Percentiles rank a stretch among this genome's conserved stretches.
Conservation (phyloP, 2,113 vertebrate genomes). For the Pituophis catenifer region DNA sequence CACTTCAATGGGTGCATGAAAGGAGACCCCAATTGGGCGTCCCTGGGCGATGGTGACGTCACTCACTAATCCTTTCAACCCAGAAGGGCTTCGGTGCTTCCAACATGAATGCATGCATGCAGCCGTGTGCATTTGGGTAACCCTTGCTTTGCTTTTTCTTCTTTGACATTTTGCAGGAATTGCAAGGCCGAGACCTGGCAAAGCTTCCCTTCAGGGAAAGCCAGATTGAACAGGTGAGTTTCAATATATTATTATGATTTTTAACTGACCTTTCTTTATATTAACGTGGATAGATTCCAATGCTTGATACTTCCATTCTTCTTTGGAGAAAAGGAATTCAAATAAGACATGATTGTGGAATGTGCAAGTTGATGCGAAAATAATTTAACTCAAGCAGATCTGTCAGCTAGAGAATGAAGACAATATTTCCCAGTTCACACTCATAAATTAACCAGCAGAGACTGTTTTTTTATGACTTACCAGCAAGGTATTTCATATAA, state of each 20-base stretch:
- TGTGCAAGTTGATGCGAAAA: not conserved
- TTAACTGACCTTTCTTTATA: not conserved
- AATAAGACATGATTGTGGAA: not conserved
- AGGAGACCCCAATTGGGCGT: not conserved
- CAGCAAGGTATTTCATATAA: not conserved
- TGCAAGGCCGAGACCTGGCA: not conserved
- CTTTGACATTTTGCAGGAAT: not conserved
- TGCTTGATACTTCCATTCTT: not conserved
- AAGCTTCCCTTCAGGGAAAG: not conserved
- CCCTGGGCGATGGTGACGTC: not conserved
- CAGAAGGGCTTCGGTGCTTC: not conserved
- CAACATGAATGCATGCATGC: not conserved
- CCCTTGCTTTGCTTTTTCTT: not conserved
- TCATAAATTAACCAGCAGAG: not conserved
- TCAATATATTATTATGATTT: not conserved
- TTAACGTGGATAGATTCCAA: not conserved
- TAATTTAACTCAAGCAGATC: not conserved
- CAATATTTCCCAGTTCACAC: not conserved
- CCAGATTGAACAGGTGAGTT: not conserved
- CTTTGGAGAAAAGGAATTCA: not conserved
- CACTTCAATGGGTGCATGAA: not conserved
- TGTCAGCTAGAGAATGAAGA: not conserved
- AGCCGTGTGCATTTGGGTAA: not conserved
- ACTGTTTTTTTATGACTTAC: not conserved
- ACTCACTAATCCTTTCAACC: not conserved